Evolutionary conservation across 2,888 invertebrate genomes (phyloP), one percentile per base, ranked within the genome.

Genomic region (Salpingus planirostris): DNA sequence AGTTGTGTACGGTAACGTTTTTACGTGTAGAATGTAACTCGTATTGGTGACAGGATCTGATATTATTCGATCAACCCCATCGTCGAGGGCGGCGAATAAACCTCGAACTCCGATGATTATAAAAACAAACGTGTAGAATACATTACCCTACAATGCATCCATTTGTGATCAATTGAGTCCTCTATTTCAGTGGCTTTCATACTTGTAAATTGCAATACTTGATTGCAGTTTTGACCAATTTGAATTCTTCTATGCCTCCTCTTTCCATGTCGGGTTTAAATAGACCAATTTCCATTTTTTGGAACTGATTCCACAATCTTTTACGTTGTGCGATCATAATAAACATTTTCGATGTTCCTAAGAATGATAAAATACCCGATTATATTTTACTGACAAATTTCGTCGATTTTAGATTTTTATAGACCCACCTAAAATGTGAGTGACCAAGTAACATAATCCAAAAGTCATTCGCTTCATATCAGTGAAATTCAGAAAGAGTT

Each of bases 231-330:
- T 33, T 27, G n/a, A 42, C 33, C 7, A 42, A 15, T 7, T 25
- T 13, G 24, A 33, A 25, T 25, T 42, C 42, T 27, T 33, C 21
- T 15, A 25, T 22, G 1, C 42, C 42, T 8, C 42, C 42, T 26
- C 42, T 27, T 1, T 24, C 13, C 12, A 30, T 11, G 21, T 33
- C 31, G 3, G 38, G 36, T 22, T 15, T 14, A 13, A 42, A 36
- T 15, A 35, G 22, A 4, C 33, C 36, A n/a, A 13, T 18, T 33
- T 38, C 38, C 3, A 42, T 25, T 18, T 29, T 24, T 1, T 18
- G 3, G n/a, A 29, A 24, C 21, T 36, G 28, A 11, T 36, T 13
- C 15, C 33, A 26, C 4, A 42, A 11, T 13, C 21, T 29, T 14
- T 36, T 27, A 6, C 38, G 31, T 15, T 36, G 29, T n/a, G n/a